Evolutionary conservation across 2,888 invertebrate genomes (phyloP).

Genomic region (Spodoptera exigua): DNA sequence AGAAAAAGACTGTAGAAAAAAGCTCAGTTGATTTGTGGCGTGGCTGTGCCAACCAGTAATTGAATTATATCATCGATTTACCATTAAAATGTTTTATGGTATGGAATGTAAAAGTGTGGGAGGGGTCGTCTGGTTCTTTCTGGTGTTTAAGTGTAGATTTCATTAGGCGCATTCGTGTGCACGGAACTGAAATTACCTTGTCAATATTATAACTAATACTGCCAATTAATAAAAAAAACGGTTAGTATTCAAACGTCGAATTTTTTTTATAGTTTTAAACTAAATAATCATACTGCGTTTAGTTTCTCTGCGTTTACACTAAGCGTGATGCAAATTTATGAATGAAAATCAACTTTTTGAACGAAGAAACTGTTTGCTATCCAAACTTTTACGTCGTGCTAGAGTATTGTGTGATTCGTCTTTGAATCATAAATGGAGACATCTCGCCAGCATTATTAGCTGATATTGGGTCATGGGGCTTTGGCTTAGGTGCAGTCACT

Average conservation of each 20-base stretch:
- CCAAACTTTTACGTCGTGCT: too few relatives aligned
- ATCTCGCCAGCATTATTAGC: slow-evolving; percentile 14
- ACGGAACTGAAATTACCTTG: background rate
- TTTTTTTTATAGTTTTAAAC: too few relatives aligned
- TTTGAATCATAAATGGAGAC: slow-evolving; percentile 39
- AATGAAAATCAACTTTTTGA: too few relatives aligned
- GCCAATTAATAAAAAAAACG: too few relatives aligned
- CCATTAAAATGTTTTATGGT: slow-evolving; percentile 89
- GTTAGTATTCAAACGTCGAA: too few relatives aligned
- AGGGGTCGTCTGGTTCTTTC: slow-evolving; percentile 72
- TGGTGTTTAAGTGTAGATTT: slow-evolving; percentile 54
- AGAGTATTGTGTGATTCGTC: slow-evolving; percentile 12
- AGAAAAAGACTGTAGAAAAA: slow-evolving; percentile 63
- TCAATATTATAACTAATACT: too few relatives aligned
- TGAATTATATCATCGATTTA: slow-evolving; percentile 89
- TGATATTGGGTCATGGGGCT: slow-evolving; percentile 15
- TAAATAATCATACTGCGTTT: too few relatives aligned
- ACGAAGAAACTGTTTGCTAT: background rate
- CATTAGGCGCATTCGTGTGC: slow-evolving; percentile 21
- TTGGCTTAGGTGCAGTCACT: slow-evolving; percentile 6
- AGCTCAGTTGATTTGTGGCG: slow-evolving; percentile 77
- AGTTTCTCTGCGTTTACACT: too few relatives aligned
- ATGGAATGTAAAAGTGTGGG: slow-evolving; percentile 85
- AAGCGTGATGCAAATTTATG: too few relatives aligned
- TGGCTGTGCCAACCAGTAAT: slow-evolving; percentile 81